phyloP scores from a whole-genome alignment of 2,797 vertebrate genomes.

The Gouania willdenowi region DNA sequence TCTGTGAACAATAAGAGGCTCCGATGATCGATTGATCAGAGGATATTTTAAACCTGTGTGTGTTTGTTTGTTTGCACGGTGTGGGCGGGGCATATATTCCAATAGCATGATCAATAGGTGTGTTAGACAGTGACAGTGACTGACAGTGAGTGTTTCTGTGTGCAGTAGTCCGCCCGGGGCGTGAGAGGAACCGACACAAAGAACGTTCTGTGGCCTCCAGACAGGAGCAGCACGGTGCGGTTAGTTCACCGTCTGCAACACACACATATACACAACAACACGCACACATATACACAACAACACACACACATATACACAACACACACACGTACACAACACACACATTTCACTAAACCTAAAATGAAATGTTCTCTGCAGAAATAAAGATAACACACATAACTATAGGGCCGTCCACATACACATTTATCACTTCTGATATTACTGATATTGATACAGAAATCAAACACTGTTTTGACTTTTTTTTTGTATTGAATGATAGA shows the following conservation, averaged over 20 bases:
- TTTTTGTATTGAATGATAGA: no score
- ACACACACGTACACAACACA: background rate
- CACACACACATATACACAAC: slow-evolving; percentile 6
- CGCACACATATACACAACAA: slow-evolving; percentile 18
- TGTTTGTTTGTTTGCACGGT: slow-evolving; percentile 17
- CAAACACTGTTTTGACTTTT: no score
- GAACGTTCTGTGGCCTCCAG: slow-evolving; percentile 74
- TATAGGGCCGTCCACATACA: background rate
- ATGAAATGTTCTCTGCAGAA: no score
- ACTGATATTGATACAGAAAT: no score
- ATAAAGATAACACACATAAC: no score
- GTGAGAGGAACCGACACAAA: slow-evolving; percentile 80
- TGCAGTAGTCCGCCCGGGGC: slow-evolving; percentile 78
- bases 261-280: slow-evolving; percentile 17
- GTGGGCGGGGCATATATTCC: slow-evolving; percentile 42
- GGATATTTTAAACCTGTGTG: slow-evolving; percentile 13
- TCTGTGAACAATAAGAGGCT: no score
- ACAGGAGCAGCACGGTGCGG: slow-evolving; percentile 80
- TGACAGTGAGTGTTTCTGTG: slow-evolving; percentile 76
- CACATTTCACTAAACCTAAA: no score
- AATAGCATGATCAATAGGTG: slow-evolving; percentile 69
- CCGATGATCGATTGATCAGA: no score
- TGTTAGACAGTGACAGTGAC: slow-evolving; percentile 72
- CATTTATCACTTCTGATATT: background rate
- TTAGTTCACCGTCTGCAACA: slow-evolving; percentile 75